These are phyloP conservation scores for Nomada hirtipes DNA, from an alignment of 2,888 invertebrate genomes.

Conservation along the genomic window DNA sequence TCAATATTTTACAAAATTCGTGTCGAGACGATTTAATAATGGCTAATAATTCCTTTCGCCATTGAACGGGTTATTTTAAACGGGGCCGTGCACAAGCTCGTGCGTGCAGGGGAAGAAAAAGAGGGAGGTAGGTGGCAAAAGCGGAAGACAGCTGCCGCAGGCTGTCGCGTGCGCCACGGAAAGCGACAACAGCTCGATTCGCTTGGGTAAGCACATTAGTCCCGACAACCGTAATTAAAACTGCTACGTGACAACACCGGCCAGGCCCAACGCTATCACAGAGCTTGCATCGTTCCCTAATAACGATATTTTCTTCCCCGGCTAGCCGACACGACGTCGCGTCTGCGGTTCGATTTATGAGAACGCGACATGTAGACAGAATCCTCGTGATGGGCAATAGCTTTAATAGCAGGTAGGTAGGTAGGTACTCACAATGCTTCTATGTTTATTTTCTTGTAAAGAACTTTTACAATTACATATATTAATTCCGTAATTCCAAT, in stretches of 20 bases:
- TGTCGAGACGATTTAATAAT: too few species aligned
- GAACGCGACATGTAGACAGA: constrained; percentile 13
- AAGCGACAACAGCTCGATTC: constrained; percentile 67
- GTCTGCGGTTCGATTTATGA: constrained; percentile 53
- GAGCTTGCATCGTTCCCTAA: constrained; percentile 45
- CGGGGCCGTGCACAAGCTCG: constrained; percentile 1
- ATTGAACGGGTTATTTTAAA: too few species aligned
- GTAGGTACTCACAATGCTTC: too few species aligned
- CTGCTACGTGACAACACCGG: constrained; percentile 68
- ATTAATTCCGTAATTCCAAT: too few species aligned
- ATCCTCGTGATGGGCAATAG: constrained; percentile 8
- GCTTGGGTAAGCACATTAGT: constrained; percentile 70
- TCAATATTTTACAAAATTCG: too few species aligned
- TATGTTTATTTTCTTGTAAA: too few species aligned
- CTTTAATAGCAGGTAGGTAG: background rate
- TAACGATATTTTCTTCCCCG: constrained; percentile 43
- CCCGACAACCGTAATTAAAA: constrained; percentile 72
- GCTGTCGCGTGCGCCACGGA: constrained; percentile 66
- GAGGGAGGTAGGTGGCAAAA: constrained; percentile 47
- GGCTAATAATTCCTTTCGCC: too few species aligned
- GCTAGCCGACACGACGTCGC: background rate
- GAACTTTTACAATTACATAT: too few species aligned
- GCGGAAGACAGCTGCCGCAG: constrained; percentile 68
- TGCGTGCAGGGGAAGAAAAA: constrained; percentile 13
- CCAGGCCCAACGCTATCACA: constrained; percentile 27